phyloP scores from a whole-genome alignment of 2,113 vertebrate species.

The Mesembrinibis cayennensis region DNA sequence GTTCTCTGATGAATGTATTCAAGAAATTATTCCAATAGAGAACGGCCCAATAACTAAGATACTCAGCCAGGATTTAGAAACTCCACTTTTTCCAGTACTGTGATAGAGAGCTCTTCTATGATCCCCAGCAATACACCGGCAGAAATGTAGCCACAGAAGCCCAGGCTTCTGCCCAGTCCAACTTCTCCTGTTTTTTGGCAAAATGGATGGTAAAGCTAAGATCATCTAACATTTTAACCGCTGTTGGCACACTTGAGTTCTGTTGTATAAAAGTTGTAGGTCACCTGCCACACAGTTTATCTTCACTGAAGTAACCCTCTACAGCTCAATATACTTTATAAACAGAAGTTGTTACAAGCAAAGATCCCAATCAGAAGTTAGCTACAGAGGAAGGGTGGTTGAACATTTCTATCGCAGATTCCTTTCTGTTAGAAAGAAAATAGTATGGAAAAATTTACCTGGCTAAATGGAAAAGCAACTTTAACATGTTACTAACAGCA shows the following conservation, averaged over 20 bases:
- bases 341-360: not conserved
- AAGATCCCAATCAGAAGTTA: not conserved
- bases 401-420: not conserved
- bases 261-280: not conserved
- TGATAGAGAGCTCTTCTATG: not conserved
- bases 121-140: not conserved
- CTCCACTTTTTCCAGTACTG: not conserved
- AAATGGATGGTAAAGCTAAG: not conserved
- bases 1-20: not conserved
- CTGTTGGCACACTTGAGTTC: not conserved
- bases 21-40: not conserved
- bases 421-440: not conserved
- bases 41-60: not conserved
- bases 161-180: not conserved
- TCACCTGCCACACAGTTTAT: not conserved
- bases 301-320: not conserved
- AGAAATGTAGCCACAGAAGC: not conserved
- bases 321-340: not conserved
- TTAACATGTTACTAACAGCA: not conserved
- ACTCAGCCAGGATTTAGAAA: not conserved
- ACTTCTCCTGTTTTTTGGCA: not conserved
- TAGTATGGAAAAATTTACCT: not conserved
- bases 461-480: not conserved
- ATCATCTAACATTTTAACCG: not conserved
- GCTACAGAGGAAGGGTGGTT: not conserved